phyloP scores from a whole-genome alignment of 2,113 vertebrate species.

The Columbina picui region DNA sequence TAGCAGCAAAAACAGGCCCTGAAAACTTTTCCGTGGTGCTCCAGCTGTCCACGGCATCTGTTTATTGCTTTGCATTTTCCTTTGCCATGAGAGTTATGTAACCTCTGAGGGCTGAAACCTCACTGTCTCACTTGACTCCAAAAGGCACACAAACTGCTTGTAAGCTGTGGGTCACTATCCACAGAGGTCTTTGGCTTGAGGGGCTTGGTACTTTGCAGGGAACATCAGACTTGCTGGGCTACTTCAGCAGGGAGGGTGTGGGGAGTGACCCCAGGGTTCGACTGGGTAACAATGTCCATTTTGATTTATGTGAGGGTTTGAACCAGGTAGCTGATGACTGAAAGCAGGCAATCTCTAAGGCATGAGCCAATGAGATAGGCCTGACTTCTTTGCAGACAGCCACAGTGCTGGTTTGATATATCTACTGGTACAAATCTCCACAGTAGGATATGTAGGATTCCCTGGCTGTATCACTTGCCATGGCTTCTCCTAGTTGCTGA shows the following conservation, averaged over 20 bases:
- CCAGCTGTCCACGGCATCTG: not conserved
- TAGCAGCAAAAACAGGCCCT: not conserved
- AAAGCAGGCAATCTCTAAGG: not conserved
- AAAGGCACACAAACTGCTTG: not conserved
- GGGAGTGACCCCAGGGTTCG: accelerated
- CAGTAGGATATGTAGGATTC: not conserved
- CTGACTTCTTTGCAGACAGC: not conserved
- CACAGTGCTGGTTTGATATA: not conserved
- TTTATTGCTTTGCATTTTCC: not conserved
- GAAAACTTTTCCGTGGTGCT: not conserved
- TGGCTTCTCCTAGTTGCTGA: not conserved
- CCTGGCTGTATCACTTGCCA: not conserved
- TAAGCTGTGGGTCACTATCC: not conserved
- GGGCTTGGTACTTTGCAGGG: not conserved
- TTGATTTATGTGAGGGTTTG: not conserved
- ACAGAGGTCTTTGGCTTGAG: not conserved
- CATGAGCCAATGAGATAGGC: not conserved
- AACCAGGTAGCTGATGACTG: not conserved
- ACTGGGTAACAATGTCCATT: not conserved
- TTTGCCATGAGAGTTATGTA: not conserved
- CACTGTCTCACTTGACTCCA: accelerated
- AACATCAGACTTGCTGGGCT: not conserved
- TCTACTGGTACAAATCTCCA: not conserved
- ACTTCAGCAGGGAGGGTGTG: not conserved
- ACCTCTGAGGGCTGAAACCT: not conserved